Evolutionary conservation across 1,140 invertebrate genomes (phyloP).

Genomic region (Trialeurodes vaporariorum): DNA sequence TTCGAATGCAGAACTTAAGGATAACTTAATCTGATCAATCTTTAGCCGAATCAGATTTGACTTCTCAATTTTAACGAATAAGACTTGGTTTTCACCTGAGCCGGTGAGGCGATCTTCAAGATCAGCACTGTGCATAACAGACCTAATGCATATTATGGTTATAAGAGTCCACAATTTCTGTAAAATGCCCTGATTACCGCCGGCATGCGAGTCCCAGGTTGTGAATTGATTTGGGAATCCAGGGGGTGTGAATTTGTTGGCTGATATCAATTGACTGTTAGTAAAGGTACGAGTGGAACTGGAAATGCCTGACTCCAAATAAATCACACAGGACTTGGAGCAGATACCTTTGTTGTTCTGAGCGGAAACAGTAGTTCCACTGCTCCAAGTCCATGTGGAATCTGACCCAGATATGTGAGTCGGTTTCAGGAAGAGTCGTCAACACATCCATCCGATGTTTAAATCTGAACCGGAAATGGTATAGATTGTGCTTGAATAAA

Average conservation of each 20-base stretch:
- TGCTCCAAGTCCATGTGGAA: too few relatives aligned
- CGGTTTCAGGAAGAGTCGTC: too few relatives aligned
- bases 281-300: not conserved
- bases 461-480: too few relatives aligned
- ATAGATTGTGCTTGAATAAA: too few relatives aligned
- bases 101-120: not conserved
- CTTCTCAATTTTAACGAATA: not conserved
- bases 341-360: too few relatives aligned
- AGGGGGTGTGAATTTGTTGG: not conserved
- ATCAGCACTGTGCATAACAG: not conserved
- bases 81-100: not conserved
- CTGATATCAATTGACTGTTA: not conserved
- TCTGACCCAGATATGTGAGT: too few relatives aligned
- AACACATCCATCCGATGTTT: too few relatives aligned
- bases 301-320: too few relatives aligned
- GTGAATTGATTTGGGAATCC: not conserved
- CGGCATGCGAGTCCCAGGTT: not conserved
- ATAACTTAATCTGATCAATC: not conserved
- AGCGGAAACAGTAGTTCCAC: too few relatives aligned
- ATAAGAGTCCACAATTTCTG: not conserved
- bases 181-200: not conserved
- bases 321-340: too few relatives aligned
- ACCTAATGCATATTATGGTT: not conserved
- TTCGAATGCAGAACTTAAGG: not conserved
- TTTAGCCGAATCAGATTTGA: too few relatives aligned